Evolutionary conservation across 1,140 invertebrate species (phyloP), one percentile per base, ranked within the genome.

Genomic region (Listronotus oregonensis): DNA sequence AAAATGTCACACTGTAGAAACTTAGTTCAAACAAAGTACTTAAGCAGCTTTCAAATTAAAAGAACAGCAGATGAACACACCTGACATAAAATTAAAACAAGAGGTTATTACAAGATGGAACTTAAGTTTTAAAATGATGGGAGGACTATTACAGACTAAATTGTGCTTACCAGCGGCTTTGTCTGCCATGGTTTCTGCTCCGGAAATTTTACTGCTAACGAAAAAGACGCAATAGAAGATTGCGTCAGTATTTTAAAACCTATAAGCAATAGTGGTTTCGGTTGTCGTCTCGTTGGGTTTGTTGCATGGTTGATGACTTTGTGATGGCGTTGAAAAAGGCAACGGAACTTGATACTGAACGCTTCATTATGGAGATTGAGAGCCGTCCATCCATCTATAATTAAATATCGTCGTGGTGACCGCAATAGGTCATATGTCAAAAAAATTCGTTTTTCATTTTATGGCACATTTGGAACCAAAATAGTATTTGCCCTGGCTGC

Each of bases 81-180:
- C 62, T 7, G 27, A 55, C 11, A 34, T 72, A n/a, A 74, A 73
- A 67, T 18, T 77, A 31, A 75, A 76, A 43, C 68, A 75, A 65
- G 74, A 78, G 66, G 62, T 70, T n/a, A 10, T 15, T n/a, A 76
- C 75, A 8, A 32, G 74, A 15, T 78, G 77, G 75, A 77, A 76
- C 67, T 76, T 71, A 3, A 71, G 70, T 6, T 75, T 69, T 31
- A 59, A 72, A 31, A 78, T 78, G 75, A 34, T 78, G 3, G 47
- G 71, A 40, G 21, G 77, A 56, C 44, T 76, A n/a, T 4, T 69
- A 10, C 21, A 67, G 59, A 62, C 74, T n/a, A 73, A 70, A 55
- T 55, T 66, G 52, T 17, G 70, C 27, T 43, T 75, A 10, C 56
- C 64, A 18, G 55, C 51, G n/a, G 46, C 47, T 7, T 3, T 46